A percentile compares a stretch with the other conserved stretches of the same genome.
Conservation (phyloP, 30 jellyfish, hydroid and myxozoan species). For the Nemopilema nomurai region DNA sequence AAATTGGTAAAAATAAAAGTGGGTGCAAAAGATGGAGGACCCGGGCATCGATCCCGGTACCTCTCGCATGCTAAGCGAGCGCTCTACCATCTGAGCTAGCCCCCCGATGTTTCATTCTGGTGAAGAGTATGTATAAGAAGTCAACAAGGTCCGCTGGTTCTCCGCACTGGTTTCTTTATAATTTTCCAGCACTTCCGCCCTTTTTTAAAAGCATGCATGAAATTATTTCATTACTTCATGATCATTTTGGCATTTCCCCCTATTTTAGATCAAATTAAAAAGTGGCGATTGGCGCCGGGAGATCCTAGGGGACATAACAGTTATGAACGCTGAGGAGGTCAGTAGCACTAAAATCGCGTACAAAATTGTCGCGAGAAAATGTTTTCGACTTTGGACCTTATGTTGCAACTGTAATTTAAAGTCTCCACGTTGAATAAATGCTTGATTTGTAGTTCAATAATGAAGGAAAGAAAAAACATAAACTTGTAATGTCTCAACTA, state of each 20-base stretch:
- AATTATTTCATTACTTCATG: background rate
- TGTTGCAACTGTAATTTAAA: too few species aligned
- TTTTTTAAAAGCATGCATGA: too few species aligned
- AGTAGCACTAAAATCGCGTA: too few species aligned
- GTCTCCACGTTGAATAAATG: too few species aligned
- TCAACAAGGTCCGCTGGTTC: too few species aligned
- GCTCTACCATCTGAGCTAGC: conserved; percentile 82
- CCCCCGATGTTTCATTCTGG: conserved; percentile 70
- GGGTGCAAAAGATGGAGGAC: conserved; percentile 43
- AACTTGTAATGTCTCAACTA: too few species aligned
- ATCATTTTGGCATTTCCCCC: background rate
- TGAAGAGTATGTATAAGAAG: background rate
- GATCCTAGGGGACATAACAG: conserved; percentile 85
- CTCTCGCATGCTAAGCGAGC: conserved; percentile 90
- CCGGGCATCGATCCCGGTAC: conserved; percentile 92
- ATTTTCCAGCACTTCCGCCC: too few species aligned
- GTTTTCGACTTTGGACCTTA: too few species aligned
- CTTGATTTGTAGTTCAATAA: too few species aligned
- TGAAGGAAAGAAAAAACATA: too few species aligned
- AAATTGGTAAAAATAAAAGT: background rate
- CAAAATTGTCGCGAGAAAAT: too few species aligned
- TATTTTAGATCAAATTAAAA: conserved; percentile 61
- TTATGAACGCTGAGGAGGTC: conserved; percentile 93
- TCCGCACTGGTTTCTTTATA: too few species aligned
- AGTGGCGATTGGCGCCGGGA: conserved; percentile 89